A percentile compares a stretch with the other conserved stretches of the same genome.
phyloP scores from a whole-genome alignment of 64 coral and sea anemone species.

The Astreopora myriophthalma region DNA sequence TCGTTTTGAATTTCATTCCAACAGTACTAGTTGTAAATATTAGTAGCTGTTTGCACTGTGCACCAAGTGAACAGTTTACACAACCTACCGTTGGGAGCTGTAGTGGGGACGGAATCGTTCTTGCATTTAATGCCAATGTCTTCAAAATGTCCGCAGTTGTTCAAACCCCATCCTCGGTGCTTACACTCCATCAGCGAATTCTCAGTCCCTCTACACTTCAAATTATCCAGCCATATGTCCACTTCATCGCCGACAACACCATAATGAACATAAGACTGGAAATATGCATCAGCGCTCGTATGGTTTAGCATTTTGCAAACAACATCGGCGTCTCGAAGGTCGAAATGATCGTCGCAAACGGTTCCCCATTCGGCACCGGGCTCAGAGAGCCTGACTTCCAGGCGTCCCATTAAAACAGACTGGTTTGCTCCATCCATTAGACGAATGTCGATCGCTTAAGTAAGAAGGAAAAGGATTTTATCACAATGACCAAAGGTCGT shows the following conservation, averaged over 20 bases:
- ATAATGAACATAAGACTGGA: neutral
- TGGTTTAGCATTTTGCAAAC: slow-evolving; percentile 35
- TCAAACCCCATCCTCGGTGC: slow-evolving; percentile 53
- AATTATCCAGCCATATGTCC: slow-evolving; percentile 76
- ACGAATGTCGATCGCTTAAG: neutral
- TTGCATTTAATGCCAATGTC: slow-evolving; percentile 31
- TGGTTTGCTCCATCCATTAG: neutral
- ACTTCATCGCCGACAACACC: neutral
- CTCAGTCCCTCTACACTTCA: slow-evolving; percentile 70
- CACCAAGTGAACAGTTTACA: neutral
- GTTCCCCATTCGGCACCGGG: slow-evolving; percentile 1
- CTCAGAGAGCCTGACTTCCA: neutral
- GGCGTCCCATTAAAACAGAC: neutral
- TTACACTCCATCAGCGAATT: slow-evolving; percentile 49
- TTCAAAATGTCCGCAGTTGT: slow-evolving; percentile 34
- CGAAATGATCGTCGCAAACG: slow-evolving; percentile 32
- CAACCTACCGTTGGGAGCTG: neutral
- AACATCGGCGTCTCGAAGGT: slow-evolving; percentile 30
- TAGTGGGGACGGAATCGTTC: neutral
- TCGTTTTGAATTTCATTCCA: neutral
- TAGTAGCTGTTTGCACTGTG: neutral
- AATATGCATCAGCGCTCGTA: neutral
- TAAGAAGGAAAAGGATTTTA: neutral
- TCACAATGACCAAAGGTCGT: neutral
- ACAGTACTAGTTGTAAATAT: too few relatives aligned